Conservation (phyloP, 2,113 vertebrate genomes). For the Echinops telfairi region DNA sequence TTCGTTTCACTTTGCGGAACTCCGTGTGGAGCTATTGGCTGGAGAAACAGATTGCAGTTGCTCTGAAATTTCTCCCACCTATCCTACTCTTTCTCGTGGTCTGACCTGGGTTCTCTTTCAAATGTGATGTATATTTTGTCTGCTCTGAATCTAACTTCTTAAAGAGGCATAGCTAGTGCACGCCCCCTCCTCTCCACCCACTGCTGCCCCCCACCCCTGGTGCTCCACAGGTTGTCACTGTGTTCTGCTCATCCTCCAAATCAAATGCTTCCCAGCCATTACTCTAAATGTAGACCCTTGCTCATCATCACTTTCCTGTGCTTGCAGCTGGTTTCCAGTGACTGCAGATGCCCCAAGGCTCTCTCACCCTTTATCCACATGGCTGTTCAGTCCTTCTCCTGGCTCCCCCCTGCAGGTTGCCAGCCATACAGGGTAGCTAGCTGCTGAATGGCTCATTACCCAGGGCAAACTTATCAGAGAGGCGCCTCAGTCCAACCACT, state of each 20-base stretch:
- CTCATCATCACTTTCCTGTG: not conserved
- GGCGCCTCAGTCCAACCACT: slow-evolving; percentile 51
- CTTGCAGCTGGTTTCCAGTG: not conserved
- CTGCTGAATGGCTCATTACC: slow-evolving; percentile 83
- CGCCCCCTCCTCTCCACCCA: too few species aligned
- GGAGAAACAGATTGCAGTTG: not conserved
- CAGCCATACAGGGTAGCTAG: slow-evolving; percentile 39
- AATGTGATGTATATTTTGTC: not conserved
- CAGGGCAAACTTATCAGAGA: slow-evolving; percentile 71
- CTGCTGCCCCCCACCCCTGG: too few species aligned
- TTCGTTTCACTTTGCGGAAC: not conserved
- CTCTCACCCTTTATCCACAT: not conserved
- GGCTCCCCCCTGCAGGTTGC: slow-evolving; percentile 32
- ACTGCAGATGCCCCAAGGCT: not conserved
- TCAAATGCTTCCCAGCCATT: not conserved
- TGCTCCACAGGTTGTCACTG: rapidly evolving
- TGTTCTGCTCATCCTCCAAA: not conserved
- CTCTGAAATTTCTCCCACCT: not conserved
- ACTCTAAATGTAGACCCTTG: not conserved
- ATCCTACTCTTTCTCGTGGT: not conserved
- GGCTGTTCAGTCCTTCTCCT: not conserved
- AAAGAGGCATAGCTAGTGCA: rapidly evolving
- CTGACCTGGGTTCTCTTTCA: not conserved
- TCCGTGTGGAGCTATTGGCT: not conserved
- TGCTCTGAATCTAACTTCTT: not conserved